These are phyloP conservation scores for Zaprionus nigranus DNA, from an alignment of 1,140 invertebrate genomes.

Conservation along the genomic window DNA sequence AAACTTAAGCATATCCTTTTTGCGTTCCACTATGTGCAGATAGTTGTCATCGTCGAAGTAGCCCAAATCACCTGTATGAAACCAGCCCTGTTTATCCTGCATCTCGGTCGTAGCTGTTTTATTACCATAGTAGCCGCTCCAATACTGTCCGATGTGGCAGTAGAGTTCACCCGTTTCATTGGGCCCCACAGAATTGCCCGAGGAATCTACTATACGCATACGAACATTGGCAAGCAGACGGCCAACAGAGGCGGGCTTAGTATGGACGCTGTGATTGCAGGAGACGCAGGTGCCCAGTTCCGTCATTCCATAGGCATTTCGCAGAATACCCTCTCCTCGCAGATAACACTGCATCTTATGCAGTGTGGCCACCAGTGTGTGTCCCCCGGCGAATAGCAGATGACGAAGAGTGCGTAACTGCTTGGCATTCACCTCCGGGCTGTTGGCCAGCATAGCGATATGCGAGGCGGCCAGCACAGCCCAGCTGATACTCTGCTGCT, in stretches of 20 bases:
- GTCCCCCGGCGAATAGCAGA: constrained; percentile 68
- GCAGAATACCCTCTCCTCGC: constrained; percentile 53
- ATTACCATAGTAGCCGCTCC: constrained; percentile 80
- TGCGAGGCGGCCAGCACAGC: constrained; percentile 70
- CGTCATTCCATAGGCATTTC: constrained; percentile 66
- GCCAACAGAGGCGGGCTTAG: constrained; percentile 68
- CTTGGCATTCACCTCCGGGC: constrained; percentile 14
- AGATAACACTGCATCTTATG: constrained; percentile 71
- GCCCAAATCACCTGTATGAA: constrained; percentile 89
- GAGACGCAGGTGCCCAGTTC: constrained; percentile 58
- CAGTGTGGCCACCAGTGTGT: constrained; percentile 68
- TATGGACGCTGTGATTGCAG: constrained; percentile 48
- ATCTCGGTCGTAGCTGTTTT: constrained; percentile 62
- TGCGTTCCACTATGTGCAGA: constrained; percentile 87
- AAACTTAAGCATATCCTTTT: constrained; percentile 87
- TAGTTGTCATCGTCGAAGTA: constrained; percentile 86
- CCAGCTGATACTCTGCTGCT: constrained; percentile 66
- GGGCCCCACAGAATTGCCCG: constrained; percentile 54
- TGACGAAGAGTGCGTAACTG: constrained; percentile 61
- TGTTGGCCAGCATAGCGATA: constrained; percentile 72
- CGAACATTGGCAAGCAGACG: constrained; percentile 56
- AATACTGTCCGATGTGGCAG: constrained; percentile 59
- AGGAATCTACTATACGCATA: constrained; percentile 77
- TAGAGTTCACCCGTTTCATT: constrained; percentile 70
- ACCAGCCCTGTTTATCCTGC: constrained; percentile 86